A percentile compares a stretch with the other conserved stretches of the same genome.
phyloP scores from a whole-genome alignment of 2,888 invertebrate species.

The Heteropelma amictum region DNA sequence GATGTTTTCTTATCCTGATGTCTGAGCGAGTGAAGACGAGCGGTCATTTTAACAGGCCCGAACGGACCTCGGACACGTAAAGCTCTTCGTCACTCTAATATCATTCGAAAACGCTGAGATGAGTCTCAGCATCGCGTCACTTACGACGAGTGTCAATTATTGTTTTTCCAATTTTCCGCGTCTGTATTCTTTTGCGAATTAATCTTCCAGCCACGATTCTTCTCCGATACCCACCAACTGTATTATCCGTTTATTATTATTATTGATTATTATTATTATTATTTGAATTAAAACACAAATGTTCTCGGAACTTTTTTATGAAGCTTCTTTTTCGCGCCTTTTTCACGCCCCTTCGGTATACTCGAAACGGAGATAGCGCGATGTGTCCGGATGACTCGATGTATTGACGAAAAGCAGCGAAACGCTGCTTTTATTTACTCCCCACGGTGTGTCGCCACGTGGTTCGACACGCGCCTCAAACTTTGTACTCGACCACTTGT shows the following conservation, averaged over 20 bases:
- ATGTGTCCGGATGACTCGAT: background rate
- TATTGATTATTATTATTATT: no score
- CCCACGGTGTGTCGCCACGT: constrained; percentile 59
- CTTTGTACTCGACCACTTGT: constrained; percentile 57
- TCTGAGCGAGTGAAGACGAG: constrained; percentile 76
- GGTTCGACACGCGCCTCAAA: constrained; percentile 58
- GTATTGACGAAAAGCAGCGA: constrained; percentile 27
- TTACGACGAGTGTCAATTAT: constrained; percentile 33
- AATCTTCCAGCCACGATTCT: no score
- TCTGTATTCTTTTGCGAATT: no score
- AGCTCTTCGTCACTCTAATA: constrained; percentile 70
- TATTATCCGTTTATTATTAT: background rate
- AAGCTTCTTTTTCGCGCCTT: background rate
- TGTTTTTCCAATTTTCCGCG: background rate
- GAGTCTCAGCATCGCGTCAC: constrained; percentile 72
- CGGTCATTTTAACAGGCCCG: constrained; percentile 77
- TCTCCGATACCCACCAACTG: no score
- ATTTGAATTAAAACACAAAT: no score
- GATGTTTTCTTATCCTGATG: constrained; percentile 75
- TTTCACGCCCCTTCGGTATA: background rate
- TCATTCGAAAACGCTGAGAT: constrained; percentile 67
- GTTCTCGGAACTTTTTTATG: background rate
- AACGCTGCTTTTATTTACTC: constrained; percentile 45
- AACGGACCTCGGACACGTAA: constrained; percentile 66
- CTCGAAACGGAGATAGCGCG: background rate